A percentile compares a stretch with the other conserved stretches of the same genome.
Conservation (phyloP, 1,140 invertebrate species). For the Oryzaephilus surinamensis region DNA sequence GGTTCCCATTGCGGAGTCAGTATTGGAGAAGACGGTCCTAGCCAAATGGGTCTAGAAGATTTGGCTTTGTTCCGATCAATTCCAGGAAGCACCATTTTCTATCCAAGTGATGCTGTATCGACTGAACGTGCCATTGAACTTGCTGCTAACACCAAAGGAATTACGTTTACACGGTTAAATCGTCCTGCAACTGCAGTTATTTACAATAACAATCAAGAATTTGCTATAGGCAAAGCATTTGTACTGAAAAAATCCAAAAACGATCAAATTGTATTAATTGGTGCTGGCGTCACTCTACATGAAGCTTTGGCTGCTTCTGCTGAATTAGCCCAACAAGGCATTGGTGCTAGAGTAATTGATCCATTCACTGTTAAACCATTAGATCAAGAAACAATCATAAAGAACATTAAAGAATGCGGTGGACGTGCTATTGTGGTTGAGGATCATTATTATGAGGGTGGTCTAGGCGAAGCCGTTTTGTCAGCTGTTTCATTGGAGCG, state of each 20-base stretch:
- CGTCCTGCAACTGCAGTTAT: constrained; percentile 81
- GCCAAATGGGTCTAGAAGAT: constrained; percentile 99
- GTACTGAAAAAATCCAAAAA: constrained; percentile 61
- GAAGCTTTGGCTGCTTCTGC: constrained; percentile 83
- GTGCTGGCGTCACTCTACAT: constrained; percentile 85
- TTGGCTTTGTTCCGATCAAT: constrained; percentile 90
- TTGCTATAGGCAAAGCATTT: constrained; percentile 71
- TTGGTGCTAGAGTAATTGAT: constrained; percentile 77
- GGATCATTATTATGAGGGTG: constrained; percentile 94
- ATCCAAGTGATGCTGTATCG: constrained; percentile 92
- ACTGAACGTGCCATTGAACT: constrained; percentile 88
- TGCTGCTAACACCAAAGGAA: constrained; percentile 89
- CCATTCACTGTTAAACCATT: constrained; percentile 95
- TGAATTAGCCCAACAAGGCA: constrained; percentile 53
- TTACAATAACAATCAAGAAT: constrained; percentile 78
- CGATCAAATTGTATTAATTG: constrained; percentile 80
- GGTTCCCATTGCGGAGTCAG: constrained; percentile 94
- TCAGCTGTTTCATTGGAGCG: constrained; percentile 63
- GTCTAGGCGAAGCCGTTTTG: constrained; percentile 89
- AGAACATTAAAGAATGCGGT: constrained; percentile 67
- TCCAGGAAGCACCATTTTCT: constrained; percentile 90
- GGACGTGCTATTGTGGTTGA: constrained; percentile 88
- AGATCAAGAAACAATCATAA: constrained; percentile 66
- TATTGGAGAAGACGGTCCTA: constrained; percentile 96
- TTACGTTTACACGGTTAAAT: constrained; percentile 94